Base-by-base conservation (phyloP, 1,140 invertebrate genomes). In the Hyphantria cunea region DNA sequence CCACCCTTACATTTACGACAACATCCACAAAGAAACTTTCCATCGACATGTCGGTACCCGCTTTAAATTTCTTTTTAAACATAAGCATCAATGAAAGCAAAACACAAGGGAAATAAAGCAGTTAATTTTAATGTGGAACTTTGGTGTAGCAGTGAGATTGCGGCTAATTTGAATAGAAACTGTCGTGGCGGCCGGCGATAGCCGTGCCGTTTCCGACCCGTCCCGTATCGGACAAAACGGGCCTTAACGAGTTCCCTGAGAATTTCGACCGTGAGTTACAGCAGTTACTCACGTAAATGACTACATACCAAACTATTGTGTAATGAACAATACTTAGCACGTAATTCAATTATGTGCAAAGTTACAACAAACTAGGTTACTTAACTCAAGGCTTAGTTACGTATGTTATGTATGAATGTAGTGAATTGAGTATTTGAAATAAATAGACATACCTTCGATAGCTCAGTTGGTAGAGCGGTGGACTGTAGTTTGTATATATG, bases 131-230 rank as follows among this genome's bases (percentile, higher is more conserved):
- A 41, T 37, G 42, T 45, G 11, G 15, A 51, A 48, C 37, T 8
- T 37, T 37, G 34, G 17, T 12, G n/a, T 13, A 44, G 64, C 14
- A 64, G 51, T 63, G 32, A 39, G 58, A 33, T 52, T 17, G 68
- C 64, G 47, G 49, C 68, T 74, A 76, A 76, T 76, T 76, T 76
- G 74, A 76, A 76, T 76, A 76, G 74, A 74, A 74, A 76, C 68
- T 69, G 71, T 73, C 68, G 68, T 49, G 60, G 44, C 56, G 61
- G 62, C 34, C 61, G 54, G 64, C 71, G 68, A 74, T 76, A 76
- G 71, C 71, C 39, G 63, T 58, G 55, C 48, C 64, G 56, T 63
- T 76, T 73, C 74, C 71, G 68, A 65, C 68, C 56, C 65, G 66
- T 68, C 65, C 61, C 65, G 61, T 70, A 65, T 68, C 69, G 65